phyloP scores from a whole-genome alignment of 2,888 invertebrate species.

The Drosophila kambysellisi region DNA sequence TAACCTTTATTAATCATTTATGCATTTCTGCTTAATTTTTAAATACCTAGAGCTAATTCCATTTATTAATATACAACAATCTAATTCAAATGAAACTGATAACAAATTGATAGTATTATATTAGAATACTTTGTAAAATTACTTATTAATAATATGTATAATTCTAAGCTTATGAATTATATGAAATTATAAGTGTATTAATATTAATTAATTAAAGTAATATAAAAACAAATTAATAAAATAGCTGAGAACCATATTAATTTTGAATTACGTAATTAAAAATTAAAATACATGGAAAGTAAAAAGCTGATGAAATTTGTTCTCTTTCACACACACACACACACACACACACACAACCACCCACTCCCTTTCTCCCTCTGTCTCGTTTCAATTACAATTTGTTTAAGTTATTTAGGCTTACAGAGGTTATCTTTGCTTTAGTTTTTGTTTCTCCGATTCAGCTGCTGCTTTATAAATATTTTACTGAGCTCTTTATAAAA shows the following conservation, averaged over 20 bases:
- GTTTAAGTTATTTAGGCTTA: too few species aligned
- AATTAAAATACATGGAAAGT: not conserved
- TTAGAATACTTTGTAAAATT: not conserved
- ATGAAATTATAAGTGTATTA: not conserved
- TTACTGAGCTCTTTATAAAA: slow-evolving; percentile 1
- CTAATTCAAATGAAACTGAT: not conserved
- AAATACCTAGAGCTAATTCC: not conserved
- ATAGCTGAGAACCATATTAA: not conserved
- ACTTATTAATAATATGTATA: not conserved
- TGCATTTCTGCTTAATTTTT: not conserved
- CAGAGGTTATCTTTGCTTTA: not conserved
- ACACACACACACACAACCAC: not conserved
- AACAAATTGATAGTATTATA: not conserved
- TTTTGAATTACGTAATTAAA: too few species aligned
- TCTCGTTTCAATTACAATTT: not conserved
- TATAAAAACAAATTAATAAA: not conserved
- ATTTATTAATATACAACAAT: not conserved
- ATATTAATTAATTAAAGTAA: not conserved
- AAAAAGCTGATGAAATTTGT: not conserved
- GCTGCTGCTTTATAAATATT: slow-evolving; percentile 22
- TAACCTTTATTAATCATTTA: not conserved
- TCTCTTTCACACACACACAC: not conserved
- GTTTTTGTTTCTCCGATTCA: not conserved
- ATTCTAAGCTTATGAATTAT: not conserved
- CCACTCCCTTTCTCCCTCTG: not conserved